A percentile compares a stretch with the other conserved stretches of the same genome.
phyloP scores from a whole-genome alignment of 1,140 invertebrate species.

The Mactra quadrangularis region DNA sequence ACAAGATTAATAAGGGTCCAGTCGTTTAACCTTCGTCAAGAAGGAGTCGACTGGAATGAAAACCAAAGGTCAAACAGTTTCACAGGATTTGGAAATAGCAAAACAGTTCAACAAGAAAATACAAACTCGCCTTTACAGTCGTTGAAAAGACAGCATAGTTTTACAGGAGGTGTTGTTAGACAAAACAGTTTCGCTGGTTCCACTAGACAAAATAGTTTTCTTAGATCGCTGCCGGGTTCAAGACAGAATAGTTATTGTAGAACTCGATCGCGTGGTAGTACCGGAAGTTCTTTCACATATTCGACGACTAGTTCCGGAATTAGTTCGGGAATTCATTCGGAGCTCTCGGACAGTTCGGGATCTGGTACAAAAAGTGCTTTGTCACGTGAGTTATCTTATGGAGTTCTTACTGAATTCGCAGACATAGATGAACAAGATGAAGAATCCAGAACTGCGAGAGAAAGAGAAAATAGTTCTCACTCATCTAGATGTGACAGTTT shows the following conservation, averaged over 20 bases:
- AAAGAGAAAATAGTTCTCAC: slow-evolving; percentile 6
- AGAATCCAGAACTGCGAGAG: slow-evolving; percentile 43
- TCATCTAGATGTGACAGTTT: slow-evolving; percentile 27
- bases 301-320: slow-evolving; percentile 59
- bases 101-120: not conserved
- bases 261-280: slow-evolving; percentile 58
- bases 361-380: slow-evolving; percentile 48
- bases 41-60: slow-evolving; percentile 42
- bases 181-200: slow-evolving; percentile 37
- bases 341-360: slow-evolving; percentile 33
- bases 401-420: slow-evolving; percentile 47
- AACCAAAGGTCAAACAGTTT: slow-evolving; percentile 55
- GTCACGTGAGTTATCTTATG: slow-evolving; percentile 53
- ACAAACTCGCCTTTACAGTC: not conserved
- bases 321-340: slow-evolving; percentile 47
- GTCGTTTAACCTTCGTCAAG: slow-evolving; percentile 44
- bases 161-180: slow-evolving; percentile 12
- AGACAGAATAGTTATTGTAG: slow-evolving; percentile 55
- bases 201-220: slow-evolving; percentile 50
- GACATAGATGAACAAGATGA: slow-evolving; percentile 57
- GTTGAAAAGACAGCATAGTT: slow-evolving; percentile 52
- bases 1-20: slow-evolving; percentile 52
- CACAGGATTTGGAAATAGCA: slow-evolving; percentile 30
- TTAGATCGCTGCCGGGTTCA: slow-evolving; percentile 30
- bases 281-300: slow-evolving; percentile 58